These are phyloP conservation scores for Julus scanicus DNA, from an alignment of 2,888 invertebrate species.

Conservation along the genomic window DNA sequence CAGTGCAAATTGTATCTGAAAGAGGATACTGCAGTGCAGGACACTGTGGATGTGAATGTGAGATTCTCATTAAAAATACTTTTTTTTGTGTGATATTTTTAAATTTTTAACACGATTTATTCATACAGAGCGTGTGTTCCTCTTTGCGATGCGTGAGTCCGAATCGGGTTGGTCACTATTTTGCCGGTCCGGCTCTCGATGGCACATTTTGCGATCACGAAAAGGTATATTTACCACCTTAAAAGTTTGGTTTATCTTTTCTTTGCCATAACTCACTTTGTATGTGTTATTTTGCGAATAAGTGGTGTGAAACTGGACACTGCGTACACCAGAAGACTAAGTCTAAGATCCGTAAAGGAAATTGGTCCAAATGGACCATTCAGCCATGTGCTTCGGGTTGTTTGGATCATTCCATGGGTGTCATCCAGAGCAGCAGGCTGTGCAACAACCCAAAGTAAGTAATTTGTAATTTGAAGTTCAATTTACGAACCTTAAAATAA, in stretches of 20 bases:
- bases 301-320: conserved; percentile 77
- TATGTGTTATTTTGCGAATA: conserved; percentile 61
- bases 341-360: conserved; percentile 66
- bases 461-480: not conserved
- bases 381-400: conserved; percentile 77
- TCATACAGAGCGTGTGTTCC: conserved; percentile 70
- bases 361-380: conserved; percentile 76
- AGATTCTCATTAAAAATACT: too few species aligned
- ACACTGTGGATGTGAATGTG: conserved; percentile 59
- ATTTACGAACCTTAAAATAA: not conserved
- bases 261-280: not conserved
- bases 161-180: conserved; percentile 78
- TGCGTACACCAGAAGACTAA: conserved; percentile 67
- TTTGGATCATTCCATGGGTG: conserved; percentile 73
- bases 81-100: too few species aligned
- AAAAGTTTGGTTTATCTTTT: not conserved
- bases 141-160: conserved; percentile 79
- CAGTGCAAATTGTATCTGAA: conserved; percentile 79
- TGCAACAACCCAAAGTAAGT: conserved; percentile 60
- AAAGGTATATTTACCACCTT: conserved; percentile 68
- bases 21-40: conserved; percentile 75
- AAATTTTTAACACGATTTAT: not conserved
- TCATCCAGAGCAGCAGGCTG: conserved; percentile 55
- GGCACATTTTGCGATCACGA: conserved; percentile 78
- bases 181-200: conserved; percentile 84